Conservation (phyloP, 2,113 vertebrate genomes). For the Zosterops borbonicus region DNA sequence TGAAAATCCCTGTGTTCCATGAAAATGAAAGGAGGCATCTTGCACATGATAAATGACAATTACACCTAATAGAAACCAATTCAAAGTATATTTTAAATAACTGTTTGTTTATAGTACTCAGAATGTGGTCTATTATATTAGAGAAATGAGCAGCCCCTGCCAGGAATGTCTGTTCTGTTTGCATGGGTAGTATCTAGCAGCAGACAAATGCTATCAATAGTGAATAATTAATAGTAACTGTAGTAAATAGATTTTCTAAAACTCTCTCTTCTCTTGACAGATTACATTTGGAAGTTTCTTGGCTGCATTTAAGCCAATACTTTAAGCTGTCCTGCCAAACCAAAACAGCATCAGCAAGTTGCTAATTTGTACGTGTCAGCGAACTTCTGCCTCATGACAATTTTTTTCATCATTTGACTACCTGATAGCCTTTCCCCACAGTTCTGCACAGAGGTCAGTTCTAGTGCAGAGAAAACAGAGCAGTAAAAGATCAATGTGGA, state of each 20-base stretch:
- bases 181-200: not conserved
- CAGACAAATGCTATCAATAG: not conserved
- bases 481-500: not conserved
- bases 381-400: not conserved
- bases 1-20: not conserved
- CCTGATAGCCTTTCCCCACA: not conserved
- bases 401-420: not conserved
- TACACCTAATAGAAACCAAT: not conserved
- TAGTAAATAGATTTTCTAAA: not conserved
- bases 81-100: not conserved
- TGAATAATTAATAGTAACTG: not conserved
- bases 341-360: not conserved
- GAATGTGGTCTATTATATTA: not conserved
- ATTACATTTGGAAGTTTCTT: not conserved
- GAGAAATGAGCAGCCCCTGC: not conserved
- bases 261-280: not conserved
- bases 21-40: not conserved
- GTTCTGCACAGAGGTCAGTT: not conserved
- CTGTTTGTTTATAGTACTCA: not conserved
- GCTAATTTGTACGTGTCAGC: not conserved
- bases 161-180: not conserved
- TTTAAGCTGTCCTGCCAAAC: conserved; percentile 2
- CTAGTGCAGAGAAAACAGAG: not conserved
- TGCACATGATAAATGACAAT: not conserved
- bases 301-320: not conserved